These are phyloP conservation scores for Chironomus tentans DNA, from an alignment of 2,888 invertebrate genomes.

Conservation along the genomic window DNA sequence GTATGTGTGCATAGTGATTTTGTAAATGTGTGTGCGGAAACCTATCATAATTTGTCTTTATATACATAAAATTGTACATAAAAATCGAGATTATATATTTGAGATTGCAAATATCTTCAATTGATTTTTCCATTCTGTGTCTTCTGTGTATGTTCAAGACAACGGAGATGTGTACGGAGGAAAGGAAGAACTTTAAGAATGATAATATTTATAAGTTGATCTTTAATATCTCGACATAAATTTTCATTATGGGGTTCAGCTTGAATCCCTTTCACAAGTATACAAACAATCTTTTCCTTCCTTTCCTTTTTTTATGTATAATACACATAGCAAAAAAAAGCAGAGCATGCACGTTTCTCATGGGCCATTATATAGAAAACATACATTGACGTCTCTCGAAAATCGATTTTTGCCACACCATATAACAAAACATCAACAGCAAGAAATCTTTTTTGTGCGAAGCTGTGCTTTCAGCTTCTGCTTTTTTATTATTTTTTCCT, in stretches of 20 bases:
- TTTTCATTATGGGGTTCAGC: too few species aligned
- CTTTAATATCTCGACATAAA: too few species aligned
- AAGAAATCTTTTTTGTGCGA: slow-evolving; percentile 26
- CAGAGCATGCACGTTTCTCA: background rate
- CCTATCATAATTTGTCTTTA: too few species aligned
- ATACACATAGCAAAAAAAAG: background rate
- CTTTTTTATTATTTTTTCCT: slow-evolving; percentile 8
- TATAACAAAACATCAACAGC: slow-evolving; percentile 22
- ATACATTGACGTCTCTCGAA: slow-evolving; percentile 17
- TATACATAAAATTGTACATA: too few species aligned
- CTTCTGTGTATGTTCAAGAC: too few species aligned
- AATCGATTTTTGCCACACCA: slow-evolving; percentile 25
- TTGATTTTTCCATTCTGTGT: too few species aligned
- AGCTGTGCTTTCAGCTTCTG: slow-evolving; percentile 25
- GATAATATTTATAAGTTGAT: background rate
- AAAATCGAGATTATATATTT: too few species aligned
- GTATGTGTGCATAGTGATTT: too few species aligned
- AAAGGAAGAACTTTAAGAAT: background rate
- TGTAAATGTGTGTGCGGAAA: too few species aligned
- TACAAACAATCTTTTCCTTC: background rate
- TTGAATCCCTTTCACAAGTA: too few species aligned
- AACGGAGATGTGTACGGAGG: background rate
- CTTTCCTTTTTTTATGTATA: background rate
- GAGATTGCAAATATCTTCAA: too few species aligned
- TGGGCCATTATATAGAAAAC: background rate